A percentile compares a stretch with the other conserved stretches of the same genome.
These are phyloP conservation scores for Cephalopterus ornatus DNA, from an alignment of 2,113 vertebrate genomes.

Conservation along the genomic window DNA sequence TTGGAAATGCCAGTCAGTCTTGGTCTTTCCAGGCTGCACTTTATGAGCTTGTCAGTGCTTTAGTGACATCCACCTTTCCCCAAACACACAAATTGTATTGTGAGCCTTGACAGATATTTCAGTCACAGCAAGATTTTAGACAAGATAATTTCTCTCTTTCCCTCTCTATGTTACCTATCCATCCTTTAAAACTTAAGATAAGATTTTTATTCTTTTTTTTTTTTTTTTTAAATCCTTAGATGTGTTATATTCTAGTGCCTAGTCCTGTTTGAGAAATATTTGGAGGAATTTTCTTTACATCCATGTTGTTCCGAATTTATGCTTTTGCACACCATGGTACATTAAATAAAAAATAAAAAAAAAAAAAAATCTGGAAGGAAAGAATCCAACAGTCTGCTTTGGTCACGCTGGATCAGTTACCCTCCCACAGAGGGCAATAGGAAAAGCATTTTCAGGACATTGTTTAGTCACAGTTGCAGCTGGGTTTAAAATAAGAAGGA, in stretches of 20 bases:
- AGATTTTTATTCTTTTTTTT: not conserved
- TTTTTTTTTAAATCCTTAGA: not conserved
- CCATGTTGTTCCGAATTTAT: not conserved
- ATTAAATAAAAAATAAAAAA: not conserved
- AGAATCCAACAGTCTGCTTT: not conserved
- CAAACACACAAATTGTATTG: not conserved
- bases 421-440: not conserved
- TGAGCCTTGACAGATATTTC: not conserved
- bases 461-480: not conserved
- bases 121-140: not conserved
- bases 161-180: not conserved
- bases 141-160: not conserved
- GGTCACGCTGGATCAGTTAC: not conserved
- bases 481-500: not conserved
- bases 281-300: not conserved
- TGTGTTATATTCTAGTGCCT: not conserved
- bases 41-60: not conserved
- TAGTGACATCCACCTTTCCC: not conserved
- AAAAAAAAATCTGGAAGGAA: not conserved
- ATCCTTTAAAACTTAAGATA: not conserved
- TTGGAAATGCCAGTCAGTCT: not conserved
- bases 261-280: not conserved
- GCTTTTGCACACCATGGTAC: not conserved
- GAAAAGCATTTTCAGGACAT: not conserved
- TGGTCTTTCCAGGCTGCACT: not conserved